phyloP scores from a whole-genome alignment of 2,888 invertebrate species.

The Mythimna albipuncta region DNA sequence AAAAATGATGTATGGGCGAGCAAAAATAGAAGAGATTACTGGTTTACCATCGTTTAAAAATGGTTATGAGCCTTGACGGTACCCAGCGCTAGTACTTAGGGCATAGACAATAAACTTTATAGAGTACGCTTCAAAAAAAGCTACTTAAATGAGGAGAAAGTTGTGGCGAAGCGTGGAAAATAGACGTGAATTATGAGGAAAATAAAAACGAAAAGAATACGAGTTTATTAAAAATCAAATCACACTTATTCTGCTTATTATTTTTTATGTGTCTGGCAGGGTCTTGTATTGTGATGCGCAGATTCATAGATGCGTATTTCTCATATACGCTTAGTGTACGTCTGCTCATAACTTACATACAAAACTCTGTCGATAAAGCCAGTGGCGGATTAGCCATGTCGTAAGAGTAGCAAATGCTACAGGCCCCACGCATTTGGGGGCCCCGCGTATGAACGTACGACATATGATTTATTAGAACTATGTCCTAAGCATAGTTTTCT shows the following conservation, averaged over 20 bases:
- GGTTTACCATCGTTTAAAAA: slow-evolving; percentile 12
- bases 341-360: no score
- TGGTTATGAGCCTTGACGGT: slow-evolving; percentile 41
- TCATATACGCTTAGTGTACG: no score
- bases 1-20: neutral
- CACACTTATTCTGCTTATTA: no score
- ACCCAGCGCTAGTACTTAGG: neutral
- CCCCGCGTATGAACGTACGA: no score
- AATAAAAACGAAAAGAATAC: neutral
- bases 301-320: no score
- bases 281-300: no score
- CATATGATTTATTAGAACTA: no score
- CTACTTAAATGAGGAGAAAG: neutral
- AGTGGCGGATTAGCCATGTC: no score
- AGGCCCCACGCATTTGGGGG: no score
- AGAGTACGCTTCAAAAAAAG: neutral
- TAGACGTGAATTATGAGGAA: neutral
- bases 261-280: neutral
- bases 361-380: no score
- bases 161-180: slow-evolving; percentile 3
- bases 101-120: slow-evolving; percentile 12
- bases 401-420: no score
- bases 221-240: neutral
- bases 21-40: slow-evolving; percentile 10
- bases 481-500: no score